Base-by-base conservation (phyloP, 2,888 invertebrate species). In the Trilocha varians region DNA sequence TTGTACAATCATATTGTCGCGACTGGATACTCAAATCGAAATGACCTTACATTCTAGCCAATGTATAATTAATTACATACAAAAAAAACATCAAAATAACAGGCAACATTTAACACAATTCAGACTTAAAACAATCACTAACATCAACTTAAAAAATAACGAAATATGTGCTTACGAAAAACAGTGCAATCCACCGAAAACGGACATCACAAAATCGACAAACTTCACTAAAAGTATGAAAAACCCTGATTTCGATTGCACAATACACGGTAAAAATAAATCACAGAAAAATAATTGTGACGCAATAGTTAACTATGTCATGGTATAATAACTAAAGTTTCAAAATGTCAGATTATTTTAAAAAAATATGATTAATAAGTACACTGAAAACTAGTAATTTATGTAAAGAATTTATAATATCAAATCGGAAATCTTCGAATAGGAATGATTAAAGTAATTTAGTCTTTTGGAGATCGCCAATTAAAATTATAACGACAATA, bases 71-170 rank as follows among this genome's bases (percentile, higher is more conserved):
- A 35, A 34, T 35, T 15, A 13, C 17, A 13, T 39, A 14, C 25
- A 37, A 36, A 38, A 38, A 41, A 34, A 48, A 42, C 41, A 44
- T 45, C 42, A 50, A 41, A 72, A 67, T 66, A 78, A 79, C 74
- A 76, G 68, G 64, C 73, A 78, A 79, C 71, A 36, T 16, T 73
- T 65, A 67, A 65, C 25, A 63, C 70, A 78, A 77, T 73, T 77
- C 77, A 80, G 71, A 78, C 76, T 77, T 66, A 71, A 69, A 66
- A 73, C 57, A 70, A 76, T 75, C 64, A 76, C 68, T 70, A 77
- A 75, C 67, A 70, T 70, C 64, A 73, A 76, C 70, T 69, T 70
- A 71, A 60, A 50, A 47, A 53, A 64, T 66, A 69, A 69, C 70
- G 74, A 59, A 66, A 36, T 45, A 43, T 60, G 65, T 56, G 59